Evolutionary conservation across 2,113 vertebrate species (phyloP).

Genomic region (Bostrychus sinensis): DNA sequence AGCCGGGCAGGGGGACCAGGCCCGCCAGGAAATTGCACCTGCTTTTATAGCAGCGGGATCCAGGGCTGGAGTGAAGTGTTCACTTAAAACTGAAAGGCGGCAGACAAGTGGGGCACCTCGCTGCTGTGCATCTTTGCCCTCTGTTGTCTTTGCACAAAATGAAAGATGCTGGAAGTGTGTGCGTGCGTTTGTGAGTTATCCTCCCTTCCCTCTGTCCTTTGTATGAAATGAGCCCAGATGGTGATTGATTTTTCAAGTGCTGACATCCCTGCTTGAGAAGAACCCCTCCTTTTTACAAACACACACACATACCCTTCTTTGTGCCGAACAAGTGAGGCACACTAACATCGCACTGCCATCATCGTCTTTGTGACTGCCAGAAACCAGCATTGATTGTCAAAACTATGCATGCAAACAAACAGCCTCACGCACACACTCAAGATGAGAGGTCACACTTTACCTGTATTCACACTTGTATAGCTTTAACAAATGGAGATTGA

Average conservation of each 20-base stretch:
- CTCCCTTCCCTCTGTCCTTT: slow-evolving; percentile 86
- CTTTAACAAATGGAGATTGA: background rate
- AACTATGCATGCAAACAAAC: slow-evolving; percentile 75
- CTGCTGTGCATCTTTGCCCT: slow-evolving; percentile 58
- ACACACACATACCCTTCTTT: slow-evolving; percentile 79
- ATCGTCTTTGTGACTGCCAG: slow-evolving; percentile 89
- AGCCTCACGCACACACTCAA: slow-evolving; percentile 45
- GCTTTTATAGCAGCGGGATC: slow-evolving; percentile 64
- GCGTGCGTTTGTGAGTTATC: slow-evolving; percentile 53
- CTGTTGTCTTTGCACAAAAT: slow-evolving; percentile 66
- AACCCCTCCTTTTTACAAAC: slow-evolving; percentile 77
- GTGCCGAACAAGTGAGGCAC: slow-evolving; percentile 98
- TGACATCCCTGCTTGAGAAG: slow-evolving; percentile 98
- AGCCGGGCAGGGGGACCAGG: slow-evolving; percentile 19
- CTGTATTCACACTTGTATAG: slow-evolving; percentile 18
- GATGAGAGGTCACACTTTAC: slow-evolving; percentile 41
- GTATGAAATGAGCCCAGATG: slow-evolving; percentile 97
- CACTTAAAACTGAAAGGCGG: slow-evolving; percentile 60
- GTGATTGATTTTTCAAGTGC: slow-evolving; percentile 99
- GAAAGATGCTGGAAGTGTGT: slow-evolving; percentile 57
- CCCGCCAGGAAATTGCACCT: slow-evolving; percentile 50
- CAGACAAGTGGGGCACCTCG: slow-evolving; percentile 43
- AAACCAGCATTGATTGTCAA: slow-evolving; percentile 94
- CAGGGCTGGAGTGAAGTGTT: slow-evolving; percentile 55
- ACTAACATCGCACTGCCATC: slow-evolving; percentile 95